phyloP scores from a whole-genome alignment of 2,113 vertebrate genomes.

The Osmerus mordax region DNA sequence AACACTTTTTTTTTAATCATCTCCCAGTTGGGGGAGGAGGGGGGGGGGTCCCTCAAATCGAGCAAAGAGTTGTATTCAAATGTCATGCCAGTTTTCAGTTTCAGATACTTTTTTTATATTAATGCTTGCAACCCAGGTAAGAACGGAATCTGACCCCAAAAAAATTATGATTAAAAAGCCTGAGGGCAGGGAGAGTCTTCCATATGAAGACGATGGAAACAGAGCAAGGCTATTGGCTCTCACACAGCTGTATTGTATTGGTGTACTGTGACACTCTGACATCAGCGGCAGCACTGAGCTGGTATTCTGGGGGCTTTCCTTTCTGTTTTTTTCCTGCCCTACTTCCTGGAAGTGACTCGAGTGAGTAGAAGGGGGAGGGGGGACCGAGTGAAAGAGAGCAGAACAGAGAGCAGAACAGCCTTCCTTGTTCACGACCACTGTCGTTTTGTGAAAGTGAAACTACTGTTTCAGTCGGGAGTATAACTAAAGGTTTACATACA shows the following conservation, averaged over 20 bases:
- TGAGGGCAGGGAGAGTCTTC: not conserved
- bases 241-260: not conserved
- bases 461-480: not conserved
- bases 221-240: no score
- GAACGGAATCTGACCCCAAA: not conserved
- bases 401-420: conserved; percentile 22
- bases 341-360: conserved; percentile 76
- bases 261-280: conserved; percentile 27
- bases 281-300: conserved; percentile 44
- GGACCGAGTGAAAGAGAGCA: conserved; percentile 9
- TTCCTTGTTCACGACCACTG: not conserved
- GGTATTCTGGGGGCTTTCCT: conserved; percentile 80
- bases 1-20: not conserved
- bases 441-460: conserved; percentile 43
- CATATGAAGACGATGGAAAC: not conserved
- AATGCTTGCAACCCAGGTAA: no score
- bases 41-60: not conserved
- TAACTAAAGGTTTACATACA: not conserved
- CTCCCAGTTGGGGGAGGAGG: not conserved
- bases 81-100: not conserved
- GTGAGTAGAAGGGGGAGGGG: conserved; percentile 22
- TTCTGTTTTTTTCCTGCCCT: conserved; percentile 41
- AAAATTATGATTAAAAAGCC: not conserved
- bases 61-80: not conserved
- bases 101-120: no score